Base-by-base conservation (phyloP, 2,888 invertebrate genomes). In the Busseola fusca region DNA sequence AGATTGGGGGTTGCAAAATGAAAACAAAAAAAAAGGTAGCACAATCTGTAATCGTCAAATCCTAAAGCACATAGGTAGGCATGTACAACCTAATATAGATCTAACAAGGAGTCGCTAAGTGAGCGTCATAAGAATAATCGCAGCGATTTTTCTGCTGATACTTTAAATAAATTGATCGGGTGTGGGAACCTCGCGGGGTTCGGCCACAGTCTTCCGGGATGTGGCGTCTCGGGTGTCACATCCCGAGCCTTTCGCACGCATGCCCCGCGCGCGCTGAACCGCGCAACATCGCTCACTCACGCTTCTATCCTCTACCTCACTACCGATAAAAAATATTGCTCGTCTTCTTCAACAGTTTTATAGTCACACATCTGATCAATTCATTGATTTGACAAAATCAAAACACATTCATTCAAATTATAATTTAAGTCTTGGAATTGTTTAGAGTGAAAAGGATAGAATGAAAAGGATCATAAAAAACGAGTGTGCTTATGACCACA, bases 181-280 rank as follows among this genome's bases (percentile, higher is more conserved):
- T 91, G 92, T 92, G 92, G 91, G 91, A 92, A 92, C 91, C 83
- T 69, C 50, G 77, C 76, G 75, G 81, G 81, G 86, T 85, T 75
- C 84, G 81, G 91, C 93, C 93, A 86, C 93, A 95, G 87, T 90
- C 92, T 94, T 96, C 96, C 96, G 96, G 96, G 96, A 96, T 96
- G 96, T 96, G 91, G 93, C 90, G 93, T 89, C 90, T 93, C 94
- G 88, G 88, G 88, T 94, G 91, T 92, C 94, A 86, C 78, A 76
- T 76, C 77, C 78, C 73, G 82, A 88, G 87, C 86, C 92, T 92
- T 94, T 94, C 94, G 94, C 94, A 93, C 91, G 93, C 92, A 92
- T 89, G 88, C 92, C 89, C 90, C 80, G 87, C 80, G 89, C 82
- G 86, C 91, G 89, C 84, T 89, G 90, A 87, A 88, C 89, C 89